Percentiles rank a stretch among this genome's conserved stretches.
Evolutionary conservation across 2,113 vertebrate species (phyloP).

Genomic region (Regulus satrapa): DNA sequence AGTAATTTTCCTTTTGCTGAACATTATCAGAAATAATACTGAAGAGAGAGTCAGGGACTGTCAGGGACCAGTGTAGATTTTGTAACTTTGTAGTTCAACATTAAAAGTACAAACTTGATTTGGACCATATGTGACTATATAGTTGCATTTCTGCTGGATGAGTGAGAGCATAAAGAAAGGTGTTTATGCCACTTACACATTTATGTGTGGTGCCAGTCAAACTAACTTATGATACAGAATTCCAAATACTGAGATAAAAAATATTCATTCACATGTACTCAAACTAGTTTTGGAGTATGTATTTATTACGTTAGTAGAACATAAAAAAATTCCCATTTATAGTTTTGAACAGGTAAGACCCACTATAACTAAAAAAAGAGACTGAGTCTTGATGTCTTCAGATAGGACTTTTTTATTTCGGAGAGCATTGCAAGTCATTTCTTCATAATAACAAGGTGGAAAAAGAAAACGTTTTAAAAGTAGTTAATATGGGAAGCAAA

Average conservation of each 20-base stretch:
- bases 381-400: background rate
- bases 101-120: background rate
- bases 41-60: background rate
- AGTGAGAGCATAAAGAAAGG: background rate
- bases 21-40: background rate
- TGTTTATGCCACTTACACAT: background rate
- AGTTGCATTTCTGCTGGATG: background rate
- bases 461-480: background rate
- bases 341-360: background rate
- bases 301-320: background rate
- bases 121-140: background rate
- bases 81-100: background rate
- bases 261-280: background rate
- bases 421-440: background rate
- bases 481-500: background rate
- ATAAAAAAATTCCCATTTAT: background rate
- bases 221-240: background rate
- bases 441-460: background rate
- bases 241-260: background rate
- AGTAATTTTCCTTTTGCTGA: background rate
- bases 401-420: background rate
- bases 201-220: background rate
- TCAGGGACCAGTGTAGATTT: background rate
- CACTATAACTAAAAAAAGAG: background rate
- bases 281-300: background rate